Evolutionary conservation across 2,797 vertebrate genomes (phyloP).

Genomic region (Cirrhinus mrigala): DNA sequence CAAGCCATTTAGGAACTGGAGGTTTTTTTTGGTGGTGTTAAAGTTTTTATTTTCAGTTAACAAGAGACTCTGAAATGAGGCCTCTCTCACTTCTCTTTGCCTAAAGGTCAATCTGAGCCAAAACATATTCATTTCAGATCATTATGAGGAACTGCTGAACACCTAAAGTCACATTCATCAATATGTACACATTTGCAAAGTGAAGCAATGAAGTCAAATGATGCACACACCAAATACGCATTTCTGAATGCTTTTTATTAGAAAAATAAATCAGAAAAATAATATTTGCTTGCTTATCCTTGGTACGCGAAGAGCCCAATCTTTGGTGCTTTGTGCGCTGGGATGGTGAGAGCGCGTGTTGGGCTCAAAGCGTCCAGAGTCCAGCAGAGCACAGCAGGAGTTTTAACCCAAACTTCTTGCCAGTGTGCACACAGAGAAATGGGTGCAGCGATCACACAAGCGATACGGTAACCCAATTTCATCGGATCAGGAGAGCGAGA

Average conservation of each 20-base stretch:
- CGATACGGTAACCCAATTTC: conserved; percentile 63
- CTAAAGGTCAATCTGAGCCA: background rate
- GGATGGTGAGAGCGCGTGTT: too few species aligned
- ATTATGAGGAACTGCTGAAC: background rate
- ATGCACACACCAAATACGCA: too few species aligned
- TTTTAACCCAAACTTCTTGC: accelerated
- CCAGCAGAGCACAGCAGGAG: background rate
- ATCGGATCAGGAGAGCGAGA: conserved; percentile 86
- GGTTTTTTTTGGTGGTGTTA: background rate
- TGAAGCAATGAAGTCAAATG: background rate
- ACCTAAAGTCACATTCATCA: background rate
- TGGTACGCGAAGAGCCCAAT: accelerated
- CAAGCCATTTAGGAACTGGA: background rate
- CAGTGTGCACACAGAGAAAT: accelerated
- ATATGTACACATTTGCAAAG: background rate
- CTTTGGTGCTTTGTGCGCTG: background rate
- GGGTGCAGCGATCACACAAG: accelerated
- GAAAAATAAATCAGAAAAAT: background rate
- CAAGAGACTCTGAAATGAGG: background rate
- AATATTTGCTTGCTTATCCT: accelerated
- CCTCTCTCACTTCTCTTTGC: background rate
- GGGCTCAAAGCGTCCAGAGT: background rate
- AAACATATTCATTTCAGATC: background rate
- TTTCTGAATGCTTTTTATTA: background rate
- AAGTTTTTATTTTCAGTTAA: background rate